A percentile compares a stretch with the other conserved stretches of the same genome.
Evolutionary conservation across 2,888 invertebrate species (phyloP).

Genomic region (Morpho achilles): DNA sequence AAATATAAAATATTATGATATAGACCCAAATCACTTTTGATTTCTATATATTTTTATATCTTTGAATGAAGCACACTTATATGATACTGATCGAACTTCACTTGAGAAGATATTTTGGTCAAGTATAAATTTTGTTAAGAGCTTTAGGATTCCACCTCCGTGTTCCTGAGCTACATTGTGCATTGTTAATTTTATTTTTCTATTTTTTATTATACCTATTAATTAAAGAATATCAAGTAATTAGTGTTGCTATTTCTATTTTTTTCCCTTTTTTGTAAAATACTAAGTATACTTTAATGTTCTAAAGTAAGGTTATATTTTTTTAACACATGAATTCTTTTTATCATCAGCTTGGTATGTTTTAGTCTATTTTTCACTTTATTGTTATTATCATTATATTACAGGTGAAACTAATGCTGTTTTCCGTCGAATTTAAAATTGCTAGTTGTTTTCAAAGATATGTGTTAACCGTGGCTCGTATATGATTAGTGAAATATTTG

Average conservation of each 20-base stretch:
- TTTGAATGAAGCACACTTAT: no score
- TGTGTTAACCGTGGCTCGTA: constrained; percentile 5
- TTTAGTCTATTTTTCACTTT: constrained; percentile 33
- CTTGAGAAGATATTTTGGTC: no score
- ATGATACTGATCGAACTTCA: no score
- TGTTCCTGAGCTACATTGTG: constrained; percentile 60
- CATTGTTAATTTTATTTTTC: constrained; percentile 45
- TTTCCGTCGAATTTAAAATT: constrained; percentile 4
- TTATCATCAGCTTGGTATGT: constrained; percentile 2
- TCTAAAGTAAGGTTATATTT: constrained; percentile 46
- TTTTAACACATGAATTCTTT: constrained; percentile 7
- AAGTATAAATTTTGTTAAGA: constrained; percentile 58
- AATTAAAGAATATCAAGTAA: constrained; percentile 39
- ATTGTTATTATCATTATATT: constrained; percentile 4
- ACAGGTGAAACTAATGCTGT: constrained; percentile 1
- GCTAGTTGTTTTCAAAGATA: constrained; percentile 8
- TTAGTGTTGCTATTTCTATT: constrained; percentile 58
- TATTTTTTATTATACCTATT: constrained; percentile 45
- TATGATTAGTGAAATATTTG: constrained; percentile 2
- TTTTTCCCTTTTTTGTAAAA: constrained; percentile 59
- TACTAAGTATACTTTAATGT: constrained; percentile 65
- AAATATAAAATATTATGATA: no score
- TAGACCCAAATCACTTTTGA: no score
- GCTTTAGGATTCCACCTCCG: constrained; percentile 61
- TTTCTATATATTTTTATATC: no score